Evolutionary conservation across 2,113 vertebrate genomes (phyloP), one percentile per base, ranked within the genome.

Genomic region (Ginglymostoma cirratum): DNA sequence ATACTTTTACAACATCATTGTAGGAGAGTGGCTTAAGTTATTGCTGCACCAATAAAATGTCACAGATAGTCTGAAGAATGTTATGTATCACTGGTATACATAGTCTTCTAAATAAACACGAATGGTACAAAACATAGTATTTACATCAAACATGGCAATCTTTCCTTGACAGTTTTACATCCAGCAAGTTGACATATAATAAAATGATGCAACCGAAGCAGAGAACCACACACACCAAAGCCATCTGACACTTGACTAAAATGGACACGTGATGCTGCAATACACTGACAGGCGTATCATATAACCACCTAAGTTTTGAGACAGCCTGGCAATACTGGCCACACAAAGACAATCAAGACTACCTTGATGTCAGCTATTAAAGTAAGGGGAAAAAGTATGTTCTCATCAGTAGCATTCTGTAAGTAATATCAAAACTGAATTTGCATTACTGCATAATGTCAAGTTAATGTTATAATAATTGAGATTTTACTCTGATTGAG

Each of bases 341-440:
- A 76, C 67, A 95, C 66, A 95, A 95, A 72, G 42, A 95, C 45
- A 48, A 95, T 70, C 69, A 95, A 52, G 94, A 34, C 45, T 72
- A 38, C 69, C 69, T 95, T 95, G 94, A 95, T 95, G 94, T 95
- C 94, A 95, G 94, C 94, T 95, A 72, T 95, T 95, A 72, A 48
- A 45, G 8, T 42, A 94, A 27, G n/a, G 55, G 92, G 45, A 8
- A 38, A 45, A 30, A 72, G 19, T 48, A 48, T 72, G 19, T 95
- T 95, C 69, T 34, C 30, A 72, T 95, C 93, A 95, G 48, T 93
- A 76, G 45, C 42, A 95, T 52, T 93, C 65, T 93, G 34, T 70
- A 72, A 52, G 45, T 52, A 72, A 76, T 6, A 24, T 10, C 66
- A 45, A 94, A 61, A 76, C 15, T 66, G 10, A 15, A 72, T 34